A percentile compares a stretch with the other conserved stretches of the same genome.
These are phyloP conservation scores for Acanthis flammea DNA, from an alignment of 2,797 vertebrate genomes.

Conservation along the genomic window DNA sequence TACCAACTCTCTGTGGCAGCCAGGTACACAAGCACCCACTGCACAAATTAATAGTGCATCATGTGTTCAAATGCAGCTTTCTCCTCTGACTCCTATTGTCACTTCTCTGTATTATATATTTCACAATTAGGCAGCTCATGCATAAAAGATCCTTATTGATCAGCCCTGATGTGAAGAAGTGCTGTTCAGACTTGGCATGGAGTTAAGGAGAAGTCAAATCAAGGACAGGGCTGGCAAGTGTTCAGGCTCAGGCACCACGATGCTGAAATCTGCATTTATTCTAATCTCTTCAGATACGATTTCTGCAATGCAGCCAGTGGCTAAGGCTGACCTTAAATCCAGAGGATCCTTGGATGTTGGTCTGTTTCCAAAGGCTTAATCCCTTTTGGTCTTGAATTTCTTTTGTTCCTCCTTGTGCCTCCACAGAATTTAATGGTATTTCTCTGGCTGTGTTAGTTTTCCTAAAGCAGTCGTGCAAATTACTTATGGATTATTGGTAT, in stretches of 20 bases:
- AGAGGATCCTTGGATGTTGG: conserved; percentile 22
- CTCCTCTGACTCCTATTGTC: background rate
- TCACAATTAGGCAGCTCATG: background rate
- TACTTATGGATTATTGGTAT: background rate
- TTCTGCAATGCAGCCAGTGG: conserved; percentile 52
- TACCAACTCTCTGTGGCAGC: background rate
- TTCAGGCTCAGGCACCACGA: background rate
- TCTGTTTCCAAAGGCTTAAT: conserved; percentile 45
- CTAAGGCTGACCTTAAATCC: conserved; percentile 45
- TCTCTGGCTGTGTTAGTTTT: background rate
- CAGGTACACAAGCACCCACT: background rate
- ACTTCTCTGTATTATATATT: background rate
- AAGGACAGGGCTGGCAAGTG: conserved; percentile 33
- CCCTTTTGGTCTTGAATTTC: conserved; percentile 14
- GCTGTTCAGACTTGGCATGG: background rate
- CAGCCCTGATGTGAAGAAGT: background rate
- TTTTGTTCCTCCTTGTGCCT: background rate
- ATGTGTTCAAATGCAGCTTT: background rate
- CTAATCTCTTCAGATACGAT: conserved; percentile 38
- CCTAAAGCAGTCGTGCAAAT: background rate
- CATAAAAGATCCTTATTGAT: conserved; percentile 17
- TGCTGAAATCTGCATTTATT: conserved; percentile 60
- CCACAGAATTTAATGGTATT: background rate
- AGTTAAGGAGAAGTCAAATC: background rate
- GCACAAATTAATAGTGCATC: background rate